Evolutionary conservation across 2,113 vertebrate genomes (phyloP).

Genomic region (Catharus fuscescens): DNA sequence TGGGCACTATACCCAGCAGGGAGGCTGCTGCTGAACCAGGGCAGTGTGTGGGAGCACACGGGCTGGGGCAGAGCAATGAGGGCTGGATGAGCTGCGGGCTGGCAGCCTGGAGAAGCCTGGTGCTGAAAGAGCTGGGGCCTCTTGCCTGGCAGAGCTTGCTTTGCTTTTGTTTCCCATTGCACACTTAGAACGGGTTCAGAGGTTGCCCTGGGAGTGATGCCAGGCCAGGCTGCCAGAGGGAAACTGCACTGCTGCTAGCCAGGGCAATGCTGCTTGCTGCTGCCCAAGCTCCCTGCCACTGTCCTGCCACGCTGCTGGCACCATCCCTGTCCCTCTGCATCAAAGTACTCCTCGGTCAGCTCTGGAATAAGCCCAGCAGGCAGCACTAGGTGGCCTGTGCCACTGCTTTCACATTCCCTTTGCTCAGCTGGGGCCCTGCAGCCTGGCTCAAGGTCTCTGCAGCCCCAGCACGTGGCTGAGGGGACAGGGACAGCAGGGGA

Average conservation of each 20-base stretch:
- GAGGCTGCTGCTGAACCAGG: not conserved
- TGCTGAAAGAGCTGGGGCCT: not conserved
- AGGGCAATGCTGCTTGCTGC: not conserved
- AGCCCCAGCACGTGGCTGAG: fast-evolving
- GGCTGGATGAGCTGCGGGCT: fast-evolving
- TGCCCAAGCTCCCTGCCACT: not conserved
- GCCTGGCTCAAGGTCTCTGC: not conserved
- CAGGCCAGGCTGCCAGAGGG: not conserved
- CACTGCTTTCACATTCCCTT: fast-evolving
- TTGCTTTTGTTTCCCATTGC: not conserved
- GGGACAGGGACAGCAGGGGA: not conserved
- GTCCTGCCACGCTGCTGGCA: not conserved
- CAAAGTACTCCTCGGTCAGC: not conserved
- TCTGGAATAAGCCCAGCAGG: not conserved
- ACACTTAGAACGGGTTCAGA: conserved; percentile 28
- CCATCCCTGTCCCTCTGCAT: not conserved
- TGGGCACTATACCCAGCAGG: not conserved
- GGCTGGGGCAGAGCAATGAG: not conserved
- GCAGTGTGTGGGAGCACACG: not conserved
- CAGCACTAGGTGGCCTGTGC: not conserved
- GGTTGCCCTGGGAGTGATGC: not conserved
- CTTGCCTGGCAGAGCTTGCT: not conserved
- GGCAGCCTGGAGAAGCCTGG: not conserved
- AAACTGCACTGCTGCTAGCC: not conserved
- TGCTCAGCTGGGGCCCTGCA: not conserved